Conservation (phyloP, 2,797 vertebrate species). For the Spheniscus humboldti region DNA sequence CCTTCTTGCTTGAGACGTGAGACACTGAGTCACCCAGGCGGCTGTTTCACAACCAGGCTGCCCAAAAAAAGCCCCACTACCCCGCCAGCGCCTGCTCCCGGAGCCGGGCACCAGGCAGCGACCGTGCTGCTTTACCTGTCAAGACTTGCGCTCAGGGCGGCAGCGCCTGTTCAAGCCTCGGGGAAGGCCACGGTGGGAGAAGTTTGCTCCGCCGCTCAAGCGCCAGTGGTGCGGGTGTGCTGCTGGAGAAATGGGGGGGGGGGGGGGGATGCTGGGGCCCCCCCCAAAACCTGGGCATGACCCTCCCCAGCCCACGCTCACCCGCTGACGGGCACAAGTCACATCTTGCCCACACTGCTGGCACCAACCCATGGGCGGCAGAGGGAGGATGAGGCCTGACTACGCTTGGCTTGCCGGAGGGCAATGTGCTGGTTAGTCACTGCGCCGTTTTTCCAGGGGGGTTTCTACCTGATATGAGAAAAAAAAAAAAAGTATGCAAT, state of each 20-base stretch:
- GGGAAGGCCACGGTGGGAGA: neutral
- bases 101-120: neutral
- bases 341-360: neutral
- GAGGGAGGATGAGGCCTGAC: neutral
- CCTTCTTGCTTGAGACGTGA: neutral
- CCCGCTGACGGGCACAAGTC: accelerated
- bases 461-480: neutral
- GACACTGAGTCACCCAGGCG: neutral
- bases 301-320: accelerated
- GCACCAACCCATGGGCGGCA: accelerated
- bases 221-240: neutral
- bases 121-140: neutral
- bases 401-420: accelerated
- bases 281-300: accelerated
- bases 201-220: neutral
- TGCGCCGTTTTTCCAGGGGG: accelerated
- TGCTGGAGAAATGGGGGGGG: accelerated
- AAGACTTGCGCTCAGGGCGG: neutral
- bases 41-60: neutral
- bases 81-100: neutral
- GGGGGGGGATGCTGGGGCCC: too few species aligned
- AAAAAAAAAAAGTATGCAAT: neutral
- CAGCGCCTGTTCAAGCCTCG: neutral
- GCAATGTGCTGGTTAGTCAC: neutral
- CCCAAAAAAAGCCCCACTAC: neutral